Percentiles rank a stretch among this genome's conserved stretches.
These are phyloP conservation scores for Hedychridium roseum DNA, from an alignment of 2,888 invertebrate species.

Conservation along the genomic window DNA sequence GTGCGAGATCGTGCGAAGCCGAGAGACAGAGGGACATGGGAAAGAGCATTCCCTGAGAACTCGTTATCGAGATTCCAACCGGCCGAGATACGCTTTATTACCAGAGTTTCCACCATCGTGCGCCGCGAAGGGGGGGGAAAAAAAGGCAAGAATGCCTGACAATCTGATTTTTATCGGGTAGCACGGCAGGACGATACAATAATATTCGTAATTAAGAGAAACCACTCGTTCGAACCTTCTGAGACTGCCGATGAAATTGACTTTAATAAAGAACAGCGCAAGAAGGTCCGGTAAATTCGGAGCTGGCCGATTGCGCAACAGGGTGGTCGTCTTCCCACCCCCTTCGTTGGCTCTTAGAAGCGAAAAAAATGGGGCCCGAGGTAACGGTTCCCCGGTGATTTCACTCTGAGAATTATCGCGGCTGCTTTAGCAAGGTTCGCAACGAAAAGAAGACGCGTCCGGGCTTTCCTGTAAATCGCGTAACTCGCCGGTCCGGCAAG, in stretches of 20 bases:
- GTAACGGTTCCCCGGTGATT: no score
- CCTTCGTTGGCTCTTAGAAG: no score
- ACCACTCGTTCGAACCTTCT: no score
- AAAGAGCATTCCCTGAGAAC: not conserved
- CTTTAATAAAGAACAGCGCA: no score
- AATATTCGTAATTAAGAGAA: not conserved
- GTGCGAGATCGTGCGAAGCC: not conserved
- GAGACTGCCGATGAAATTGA: no score
- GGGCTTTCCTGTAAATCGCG: no score
- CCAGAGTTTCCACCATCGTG: not conserved
- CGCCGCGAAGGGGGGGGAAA: not conserved
- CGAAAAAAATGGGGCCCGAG: no score
- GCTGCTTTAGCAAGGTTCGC: no score
- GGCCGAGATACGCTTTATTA: not conserved
- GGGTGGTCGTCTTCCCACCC: no score
- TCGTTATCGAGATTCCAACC: not conserved
- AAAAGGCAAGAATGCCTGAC: not conserved
- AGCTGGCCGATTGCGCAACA: no score
- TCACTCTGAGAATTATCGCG: no score
- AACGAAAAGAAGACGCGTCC: conserved; percentile 5
- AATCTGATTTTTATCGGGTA: not conserved
- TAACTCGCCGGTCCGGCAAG: conserved; percentile 14
- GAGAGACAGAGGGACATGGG: not conserved
- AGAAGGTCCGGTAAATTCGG: no score
- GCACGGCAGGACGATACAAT: not conserved